Percentiles rank a stretch among this genome's conserved stretches.
phyloP scores from a whole-genome alignment of 2,113 vertebrate species.

The Engystomops pustulosus region DNA sequence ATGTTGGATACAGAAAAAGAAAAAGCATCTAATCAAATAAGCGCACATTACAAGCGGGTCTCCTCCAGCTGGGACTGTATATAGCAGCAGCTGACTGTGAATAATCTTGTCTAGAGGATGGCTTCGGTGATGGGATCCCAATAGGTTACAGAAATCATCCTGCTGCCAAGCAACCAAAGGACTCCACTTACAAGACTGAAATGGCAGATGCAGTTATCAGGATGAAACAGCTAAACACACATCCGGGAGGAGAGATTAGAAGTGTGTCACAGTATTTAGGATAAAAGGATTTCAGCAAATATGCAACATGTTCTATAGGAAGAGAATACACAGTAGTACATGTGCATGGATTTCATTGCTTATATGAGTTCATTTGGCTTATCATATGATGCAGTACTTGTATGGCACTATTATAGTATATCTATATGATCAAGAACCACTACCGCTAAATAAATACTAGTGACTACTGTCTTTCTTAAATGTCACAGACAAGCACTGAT shows the following conservation, averaged over 20 bases:
- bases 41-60: slow-evolving; percentile 77
- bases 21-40: slow-evolving; percentile 80
- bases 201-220: slow-evolving; percentile 64
- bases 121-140: slow-evolving; percentile 74
- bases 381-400: background rate
- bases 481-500: no score
- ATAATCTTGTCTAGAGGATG: slow-evolving; percentile 65
- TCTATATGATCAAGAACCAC: no score
- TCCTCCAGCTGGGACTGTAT: slow-evolving; percentile 75
- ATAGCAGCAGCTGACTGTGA: slow-evolving; percentile 67
- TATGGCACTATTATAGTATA: no score
- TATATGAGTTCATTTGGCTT: background rate
- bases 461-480: no score
- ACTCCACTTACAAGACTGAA: slow-evolving; percentile 64
- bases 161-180: slow-evolving; percentile 67
- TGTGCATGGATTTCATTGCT: background rate
- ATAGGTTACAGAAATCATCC: slow-evolving; percentile 67
- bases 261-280: slow-evolving; percentile 55
- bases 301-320: slow-evolving; percentile 8
- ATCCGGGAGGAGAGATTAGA: slow-evolving; percentile 48
- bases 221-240: slow-evolving; percentile 56
- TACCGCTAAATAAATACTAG: no score
- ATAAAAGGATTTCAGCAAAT: slow-evolving; percentile 48
- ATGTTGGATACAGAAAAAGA: slow-evolving; percentile 68
- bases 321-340: background rate